A percentile compares a stretch with the other conserved stretches of the same genome.
Evolutionary conservation across 2,113 vertebrate species (phyloP).

Genomic region (Salvator merianae): DNA sequence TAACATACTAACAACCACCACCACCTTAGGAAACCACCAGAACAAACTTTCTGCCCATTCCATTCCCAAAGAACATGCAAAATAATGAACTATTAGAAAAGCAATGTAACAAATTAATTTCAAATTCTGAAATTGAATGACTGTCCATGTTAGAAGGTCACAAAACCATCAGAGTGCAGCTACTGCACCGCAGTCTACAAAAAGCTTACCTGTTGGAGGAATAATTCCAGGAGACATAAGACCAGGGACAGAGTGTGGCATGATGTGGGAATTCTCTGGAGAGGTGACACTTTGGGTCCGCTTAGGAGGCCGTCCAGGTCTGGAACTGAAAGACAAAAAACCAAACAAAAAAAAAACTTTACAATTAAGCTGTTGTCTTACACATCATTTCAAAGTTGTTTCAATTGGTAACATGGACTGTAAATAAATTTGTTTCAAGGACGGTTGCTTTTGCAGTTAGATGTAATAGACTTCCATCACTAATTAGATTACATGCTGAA

Average conservation of each 20-base stretch:
- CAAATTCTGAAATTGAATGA: neutral
- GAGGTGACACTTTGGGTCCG: constrained; percentile 98
- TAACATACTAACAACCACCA: neutral
- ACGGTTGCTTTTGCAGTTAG: constrained; percentile 99
- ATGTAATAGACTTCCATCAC: constrained; percentile 99
- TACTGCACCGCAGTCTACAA: neutral
- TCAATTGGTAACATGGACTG: constrained; percentile 97
- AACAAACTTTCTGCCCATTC: neutral
- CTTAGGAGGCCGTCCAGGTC: constrained; percentile 98
- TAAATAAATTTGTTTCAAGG: constrained; percentile 99
- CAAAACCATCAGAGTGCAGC: neutral
- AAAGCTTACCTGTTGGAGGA: constrained; percentile 91
- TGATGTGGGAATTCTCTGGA: constrained; percentile 97
- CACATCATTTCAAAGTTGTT: constrained; percentile 92
- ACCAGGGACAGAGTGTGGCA: constrained; percentile 98
- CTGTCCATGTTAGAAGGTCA: neutral
- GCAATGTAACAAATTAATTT: neutral
- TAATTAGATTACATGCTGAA: constrained; percentile 99
- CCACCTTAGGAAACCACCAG: neutral
- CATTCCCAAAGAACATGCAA: neutral
- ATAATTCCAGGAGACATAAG: constrained; percentile 99
- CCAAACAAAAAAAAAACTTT: constrained; percentile 80
- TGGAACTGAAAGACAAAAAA: constrained; percentile 88
- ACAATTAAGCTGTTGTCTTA: constrained; percentile 91
- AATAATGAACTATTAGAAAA: neutral